Evolutionary conservation across 2,797 vertebrate genomes (phyloP).

Genomic region (Acomys russatus): DNA sequence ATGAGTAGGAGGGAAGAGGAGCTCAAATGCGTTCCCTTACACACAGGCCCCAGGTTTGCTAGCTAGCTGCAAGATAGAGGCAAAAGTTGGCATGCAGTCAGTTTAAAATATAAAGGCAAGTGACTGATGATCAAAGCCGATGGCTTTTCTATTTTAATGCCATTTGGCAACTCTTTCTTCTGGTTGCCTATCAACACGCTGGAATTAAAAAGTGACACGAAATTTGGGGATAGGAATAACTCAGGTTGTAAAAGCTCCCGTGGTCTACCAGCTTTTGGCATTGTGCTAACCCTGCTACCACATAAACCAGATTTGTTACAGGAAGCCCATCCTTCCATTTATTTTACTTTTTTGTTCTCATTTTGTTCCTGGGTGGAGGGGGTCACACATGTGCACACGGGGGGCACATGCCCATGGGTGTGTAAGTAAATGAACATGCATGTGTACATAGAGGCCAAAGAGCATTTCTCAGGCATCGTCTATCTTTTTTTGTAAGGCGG

Average conservation of each 20-base stretch:
- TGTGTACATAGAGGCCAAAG: background rate
- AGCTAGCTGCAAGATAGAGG: background rate
- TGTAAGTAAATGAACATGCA: background rate
- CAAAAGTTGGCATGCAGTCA: background rate
- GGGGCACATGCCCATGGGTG: no score
- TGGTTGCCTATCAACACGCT: background rate
- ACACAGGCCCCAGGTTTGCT: background rate
- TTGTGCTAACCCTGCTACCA: background rate
- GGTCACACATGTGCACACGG: no score
- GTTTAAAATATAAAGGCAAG: constrained; percentile 6
- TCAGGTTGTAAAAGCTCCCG: background rate
- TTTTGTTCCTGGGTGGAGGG: background rate
- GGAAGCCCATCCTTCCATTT: background rate
- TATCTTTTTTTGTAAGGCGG: background rate
- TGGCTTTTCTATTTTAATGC: background rate
- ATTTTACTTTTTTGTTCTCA: background rate
- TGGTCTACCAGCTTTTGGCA: background rate
- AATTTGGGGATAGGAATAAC: background rate
- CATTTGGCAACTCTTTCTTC: background rate
- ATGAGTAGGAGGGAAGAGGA: background rate
- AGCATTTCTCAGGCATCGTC: background rate
- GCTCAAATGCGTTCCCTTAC: background rate
- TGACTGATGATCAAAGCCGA: background rate
- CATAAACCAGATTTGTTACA: background rate
- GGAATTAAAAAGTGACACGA: background rate